Conservation (phyloP, 2,113 vertebrate species). For the Centropristis striata region DNA sequence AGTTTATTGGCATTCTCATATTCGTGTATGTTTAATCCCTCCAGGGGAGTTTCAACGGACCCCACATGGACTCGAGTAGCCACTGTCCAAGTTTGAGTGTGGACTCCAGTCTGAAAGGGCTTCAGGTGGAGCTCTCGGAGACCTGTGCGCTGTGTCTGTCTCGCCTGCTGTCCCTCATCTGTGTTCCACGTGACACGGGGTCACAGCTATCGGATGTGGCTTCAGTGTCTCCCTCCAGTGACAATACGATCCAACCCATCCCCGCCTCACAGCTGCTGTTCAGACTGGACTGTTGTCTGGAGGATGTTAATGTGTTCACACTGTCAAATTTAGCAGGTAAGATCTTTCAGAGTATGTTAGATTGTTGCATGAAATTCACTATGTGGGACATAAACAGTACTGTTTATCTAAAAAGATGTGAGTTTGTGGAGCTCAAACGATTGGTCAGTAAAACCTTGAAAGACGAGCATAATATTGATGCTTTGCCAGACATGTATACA, state of each 20-base stretch:
- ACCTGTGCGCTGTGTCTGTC: slow-evolving; percentile 93
- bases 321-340: slow-evolving; percentile 92
- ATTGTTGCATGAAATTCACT: background rate
- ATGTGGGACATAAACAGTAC: background rate
- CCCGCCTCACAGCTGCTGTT: slow-evolving; percentile 83
- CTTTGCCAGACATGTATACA: too few species aligned
- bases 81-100: slow-evolving; percentile 87
- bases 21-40: background rate
- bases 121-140: slow-evolving; percentile 94
- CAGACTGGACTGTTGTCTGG: slow-evolving; percentile 92
- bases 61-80: slow-evolving; percentile 80
- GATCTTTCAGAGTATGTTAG: background rate
- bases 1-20: background rate
- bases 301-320: slow-evolving; percentile 94
- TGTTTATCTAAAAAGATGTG: too few species aligned
- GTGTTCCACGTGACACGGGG: background rate
- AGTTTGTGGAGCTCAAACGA: too few species aligned
- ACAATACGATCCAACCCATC: slow-evolving; percentile 2
- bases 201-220: slow-evolving; percentile 35
- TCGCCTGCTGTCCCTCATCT: slow-evolving; percentile 89
- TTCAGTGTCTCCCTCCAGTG: slow-evolving; percentile 46
- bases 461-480: too few species aligned
- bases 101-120: slow-evolving; percentile 91
- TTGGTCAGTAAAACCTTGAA: too few species aligned
- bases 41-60: slow-evolving; percentile 93